Base-by-base conservation (phyloP, 2,888 invertebrate species). In the Pollenia amentaria region DNA sequence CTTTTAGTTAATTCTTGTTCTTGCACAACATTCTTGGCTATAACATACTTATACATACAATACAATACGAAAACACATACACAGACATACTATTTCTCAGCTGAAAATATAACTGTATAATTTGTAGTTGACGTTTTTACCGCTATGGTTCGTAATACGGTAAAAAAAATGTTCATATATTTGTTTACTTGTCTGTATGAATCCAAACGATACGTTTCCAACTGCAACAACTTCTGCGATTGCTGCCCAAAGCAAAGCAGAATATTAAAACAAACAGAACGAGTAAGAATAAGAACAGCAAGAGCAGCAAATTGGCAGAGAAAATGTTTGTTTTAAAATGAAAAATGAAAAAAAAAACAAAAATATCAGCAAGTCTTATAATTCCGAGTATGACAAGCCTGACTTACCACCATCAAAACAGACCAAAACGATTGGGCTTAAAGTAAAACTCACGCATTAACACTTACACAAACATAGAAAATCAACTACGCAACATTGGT, bases 111-210 rank as follows among this genome's bases (percentile, higher is more conserved):
- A 93, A 93, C 93, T 91, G 93, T 93, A 93, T 91, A 91, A 92
- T 93, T 92, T 93, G 93, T 93, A 93, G 93, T 92, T 92, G 92
- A 91, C 90, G 91, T 90, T 91, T 92, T 93, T 93, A 93, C 93
- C 93, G 93, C 93, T 93, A 93, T 91, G 91, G 93, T 93, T 93
- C 93, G 93, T 90, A 91, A 90, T 92, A 93, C 93, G 92, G 92
- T 92, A 92, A 93, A 91, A 92, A 89, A 90, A 89, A 44, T 51
- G 11, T 55, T 16, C n/a, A 29, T 57, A 64, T 64, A 6, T 76
- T 12, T 42, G 88, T 89, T 88, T 75, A 82, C 84, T 18, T 65
- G 55, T 78, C 40, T 69, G 51, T 85, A 48, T 62, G 69, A 57
- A 16, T 84, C 62, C 88, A 75, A 70, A 65, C 16, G 67, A 46